Base-by-base conservation (phyloP, 2,888 invertebrate species). In the Ophion ellenae region DNA sequence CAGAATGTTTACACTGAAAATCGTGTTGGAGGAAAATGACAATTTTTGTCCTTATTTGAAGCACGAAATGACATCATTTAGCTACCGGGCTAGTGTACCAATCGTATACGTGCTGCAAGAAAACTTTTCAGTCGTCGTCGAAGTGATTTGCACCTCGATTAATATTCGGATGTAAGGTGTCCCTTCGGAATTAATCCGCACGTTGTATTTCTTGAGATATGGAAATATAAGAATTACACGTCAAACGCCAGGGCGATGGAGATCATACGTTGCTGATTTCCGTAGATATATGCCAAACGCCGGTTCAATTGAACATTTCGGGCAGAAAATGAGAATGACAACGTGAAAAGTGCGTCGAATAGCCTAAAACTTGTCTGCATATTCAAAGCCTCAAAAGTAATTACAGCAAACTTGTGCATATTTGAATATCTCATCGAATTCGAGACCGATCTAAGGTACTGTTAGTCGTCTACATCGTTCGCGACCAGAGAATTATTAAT, bases 341-440 rank as follows among this genome's bases (percentile, higher is more conserved):
- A 53, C 53, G 53, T 53, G 17, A 53, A 53, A 53, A 53, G 53
- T 53, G 53, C 53, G 53, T 53, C 17, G 53, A 53, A 4, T 53
- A 17, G 17, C 14, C 11, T 14, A 5, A 53, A 53, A 53, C 53
- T 14, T 53, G 14, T 53, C 53, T 61, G 70, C 45, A 47, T 59
- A 66, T 69, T 47, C 57, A 66, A 83, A 77, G 77, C 82, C 77
- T 83, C n/a, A 73, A 78, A 83, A 78, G 66, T 53, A 83, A 83
- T 78, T 83, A 83, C 66, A 69, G 36, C 59, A 74, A 74, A 32
- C 36, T 40, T 59, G 66, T 74, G 83, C 73, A 83, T 83, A 78
- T 78, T 36, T 83, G 78, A 83, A 83, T 83, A 83, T 71, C 69
- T 78, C 59, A 47, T 47, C 10, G 36, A 66, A 47, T 67, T 53